Evolutionary conservation across 37 sponge, comb jelly and placozoan genomes (phyloP), one percentile per base, ranked within the genome.

Genomic region (Haliclona indistincta): DNA sequence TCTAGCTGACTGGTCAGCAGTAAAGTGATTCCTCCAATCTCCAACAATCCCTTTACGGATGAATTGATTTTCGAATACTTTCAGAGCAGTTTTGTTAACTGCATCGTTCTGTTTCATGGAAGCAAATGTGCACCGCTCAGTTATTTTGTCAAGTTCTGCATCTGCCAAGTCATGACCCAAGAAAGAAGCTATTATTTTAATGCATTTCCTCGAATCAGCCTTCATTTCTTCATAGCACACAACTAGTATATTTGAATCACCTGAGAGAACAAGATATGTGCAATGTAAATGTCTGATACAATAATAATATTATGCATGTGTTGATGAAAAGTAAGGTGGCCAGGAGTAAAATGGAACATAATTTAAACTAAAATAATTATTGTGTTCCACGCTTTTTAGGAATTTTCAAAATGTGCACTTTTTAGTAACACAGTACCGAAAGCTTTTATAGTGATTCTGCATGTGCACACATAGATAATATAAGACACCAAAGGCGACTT

Each of bases 11-110:
- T 76, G 77, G 5, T 76, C 77, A 28, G 37, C 67, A 33, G 77
- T 76, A 22, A 76, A 64, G 54, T 64, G 64, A 36, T 35, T 64
- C 66, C 58, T 63, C 77, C 77, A 76, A 37, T 76, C 77, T 43
- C 77, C 77, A 2, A 76, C 67, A 19, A 30, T 2, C 17, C 65
- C 75, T 37, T 74, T 74, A n/a, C 75, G 61, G 19, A 74, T 41
- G 43, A 74, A 74, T 2, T 25, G 28, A 53, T 28, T 33, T 8
- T 38, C 10, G 51, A 47, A 47, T 47, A 25, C 37, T 2, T 43
- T 47, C 37, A 74, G 23, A 29, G 23, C n/a, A 38, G 62, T 29
- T 11, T 11, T n/a, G 29, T 74, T 74, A 4, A 39, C 33, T 3
- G 72, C 11, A n/a, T 38, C 38, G 38, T 60, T 60, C 39, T 10